Conservation (phyloP, 1,140 invertebrate genomes). For the Venustaconcha ellipsiformis region DNA sequence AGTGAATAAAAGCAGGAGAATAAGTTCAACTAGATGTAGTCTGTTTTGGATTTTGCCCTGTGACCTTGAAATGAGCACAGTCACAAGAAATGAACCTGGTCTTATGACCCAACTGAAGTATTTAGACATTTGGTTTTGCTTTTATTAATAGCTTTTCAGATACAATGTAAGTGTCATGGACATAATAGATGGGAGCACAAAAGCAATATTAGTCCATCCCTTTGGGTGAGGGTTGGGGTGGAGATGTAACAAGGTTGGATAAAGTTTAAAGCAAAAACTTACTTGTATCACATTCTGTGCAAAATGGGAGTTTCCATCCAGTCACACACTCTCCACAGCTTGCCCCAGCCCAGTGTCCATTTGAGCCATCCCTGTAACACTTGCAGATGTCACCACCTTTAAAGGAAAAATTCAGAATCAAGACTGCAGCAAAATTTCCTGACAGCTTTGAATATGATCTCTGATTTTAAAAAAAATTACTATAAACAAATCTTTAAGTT, state of each 20-base stretch:
- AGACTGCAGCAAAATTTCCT: background rate
- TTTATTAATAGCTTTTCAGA: background rate
- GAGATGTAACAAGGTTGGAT: background rate
- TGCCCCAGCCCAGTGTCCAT: slow-evolving; percentile 55
- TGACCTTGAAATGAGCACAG: too few species aligned
- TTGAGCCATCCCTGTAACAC: slow-evolving; percentile 46
- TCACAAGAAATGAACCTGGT: too few species aligned
- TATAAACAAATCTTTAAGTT: too few species aligned
- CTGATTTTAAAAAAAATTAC: too few species aligned
- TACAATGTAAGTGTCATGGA: background rate
- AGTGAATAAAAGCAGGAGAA: too few species aligned
- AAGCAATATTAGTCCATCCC: too few species aligned
- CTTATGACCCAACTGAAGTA: background rate
- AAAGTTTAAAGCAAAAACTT: background rate
- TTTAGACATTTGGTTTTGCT: background rate
- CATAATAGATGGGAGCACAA: background rate
- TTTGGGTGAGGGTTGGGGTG: too few species aligned
- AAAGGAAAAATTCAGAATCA: background rate
- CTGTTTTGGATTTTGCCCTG: too few species aligned
- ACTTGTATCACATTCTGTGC: slow-evolving; percentile 52
- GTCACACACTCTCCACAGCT: slow-evolving; percentile 50
- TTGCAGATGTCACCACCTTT: slow-evolving; percentile 51
- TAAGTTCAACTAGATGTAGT: too few species aligned
- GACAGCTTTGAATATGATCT: too few species aligned
- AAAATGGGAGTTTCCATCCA: slow-evolving; percentile 51